These are phyloP conservation scores for Tenthredo notha DNA, from an alignment of 2,888 invertebrate genomes.

Conservation along the genomic window DNA sequence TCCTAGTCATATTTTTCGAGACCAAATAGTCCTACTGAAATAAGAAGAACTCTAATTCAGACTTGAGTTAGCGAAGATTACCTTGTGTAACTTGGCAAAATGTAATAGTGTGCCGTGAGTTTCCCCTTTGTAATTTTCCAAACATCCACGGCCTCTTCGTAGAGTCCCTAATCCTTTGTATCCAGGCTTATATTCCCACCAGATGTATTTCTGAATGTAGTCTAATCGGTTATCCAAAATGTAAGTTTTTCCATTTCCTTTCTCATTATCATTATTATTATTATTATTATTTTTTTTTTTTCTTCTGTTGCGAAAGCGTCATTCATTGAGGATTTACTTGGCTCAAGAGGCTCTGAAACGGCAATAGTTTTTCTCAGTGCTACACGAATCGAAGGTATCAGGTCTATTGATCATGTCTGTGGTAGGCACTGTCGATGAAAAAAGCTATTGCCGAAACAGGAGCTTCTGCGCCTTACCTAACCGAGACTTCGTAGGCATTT, in stretches of 20 bases:
- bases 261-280: neutral
- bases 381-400: neutral
- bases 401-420: neutral
- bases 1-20: neutral
- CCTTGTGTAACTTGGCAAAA: slow-evolving; percentile 7
- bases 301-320: slow-evolving; percentile 18
- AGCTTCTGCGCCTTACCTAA: neutral
- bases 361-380: slow-evolving; percentile 27
- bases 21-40: neutral
- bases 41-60: neutral
- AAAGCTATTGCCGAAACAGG: slow-evolving; percentile 38
- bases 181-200: neutral
- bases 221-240: neutral
- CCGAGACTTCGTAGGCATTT: slow-evolving; percentile 28
- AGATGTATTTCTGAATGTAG: slow-evolving; percentile 15
- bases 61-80: neutral
- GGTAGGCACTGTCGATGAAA: neutral
- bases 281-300: neutral
- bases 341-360: slow-evolving; percentile 26
- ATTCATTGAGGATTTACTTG: slow-evolving; percentile 43
- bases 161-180: neutral
- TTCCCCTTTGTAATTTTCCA: neutral
- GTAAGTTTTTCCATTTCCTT: neutral
- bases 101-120: neutral
- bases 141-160: neutral